phyloP scores from a whole-genome alignment of 1,140 invertebrate species.

The Probaryconus sp. region DNA sequence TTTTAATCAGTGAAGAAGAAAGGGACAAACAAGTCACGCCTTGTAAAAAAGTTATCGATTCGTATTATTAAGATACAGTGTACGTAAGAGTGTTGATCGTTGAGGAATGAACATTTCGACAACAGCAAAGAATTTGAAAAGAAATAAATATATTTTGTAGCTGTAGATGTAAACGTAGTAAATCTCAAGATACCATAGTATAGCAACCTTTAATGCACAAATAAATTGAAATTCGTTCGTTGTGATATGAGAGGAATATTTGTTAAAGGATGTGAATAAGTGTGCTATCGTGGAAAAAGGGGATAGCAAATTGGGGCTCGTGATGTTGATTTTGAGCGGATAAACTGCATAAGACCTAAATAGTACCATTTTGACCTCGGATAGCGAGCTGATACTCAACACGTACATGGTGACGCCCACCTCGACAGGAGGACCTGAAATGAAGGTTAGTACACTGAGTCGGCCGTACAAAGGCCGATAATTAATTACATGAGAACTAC shows the following conservation, averaged over 20 bases:
- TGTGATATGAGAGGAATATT: slow-evolving; percentile 35
- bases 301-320: slow-evolving; percentile 33
- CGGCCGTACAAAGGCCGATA: slow-evolving; percentile 70
- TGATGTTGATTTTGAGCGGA: slow-evolving; percentile 67
- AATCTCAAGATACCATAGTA: no score
- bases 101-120: no score
- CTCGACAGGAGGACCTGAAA: slow-evolving; percentile 96
- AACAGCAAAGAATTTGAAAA: no score
- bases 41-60: no score
- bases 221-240: slow-evolving; percentile 21
- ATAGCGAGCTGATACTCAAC: slow-evolving; percentile 98
- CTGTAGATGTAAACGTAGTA: no score
- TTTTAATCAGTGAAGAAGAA: no score
- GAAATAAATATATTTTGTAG: no score
- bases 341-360: slow-evolving; percentile 80
- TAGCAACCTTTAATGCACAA: no score
- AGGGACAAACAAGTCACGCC: no score
- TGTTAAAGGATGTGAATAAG: slow-evolving; percentile 24
- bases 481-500: slow-evolving; percentile 44
- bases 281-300: slow-evolving; percentile 35
- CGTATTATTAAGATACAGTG: no score
- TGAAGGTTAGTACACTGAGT: slow-evolving; percentile 78
- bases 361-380: slow-evolving; percentile 99
- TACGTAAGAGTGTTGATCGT: no score
- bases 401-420: slow-evolving; percentile 99